Conservation (phyloP, 2,888 invertebrate species). For the Pseudococcus viburni region DNA sequence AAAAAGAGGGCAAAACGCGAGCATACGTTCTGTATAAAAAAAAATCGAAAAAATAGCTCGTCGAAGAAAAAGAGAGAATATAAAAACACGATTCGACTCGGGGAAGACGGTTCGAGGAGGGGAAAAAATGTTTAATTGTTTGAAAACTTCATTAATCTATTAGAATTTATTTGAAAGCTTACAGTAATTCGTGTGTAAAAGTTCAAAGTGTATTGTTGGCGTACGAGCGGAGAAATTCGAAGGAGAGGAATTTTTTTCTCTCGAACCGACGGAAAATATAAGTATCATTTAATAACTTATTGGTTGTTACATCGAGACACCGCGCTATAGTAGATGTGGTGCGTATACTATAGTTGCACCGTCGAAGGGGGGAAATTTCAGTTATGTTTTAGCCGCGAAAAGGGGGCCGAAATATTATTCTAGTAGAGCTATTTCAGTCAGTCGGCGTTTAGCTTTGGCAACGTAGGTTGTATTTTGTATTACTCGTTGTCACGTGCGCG, state of each 20-base stretch:
- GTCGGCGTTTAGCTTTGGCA: slow-evolving; percentile 49
- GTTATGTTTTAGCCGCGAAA: slow-evolving; percentile 32
- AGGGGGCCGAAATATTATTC: slow-evolving; percentile 36
- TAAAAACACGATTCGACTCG: background rate
- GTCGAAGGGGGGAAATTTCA: background rate
- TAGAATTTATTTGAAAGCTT: slow-evolving; percentile 54
- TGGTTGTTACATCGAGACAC: slow-evolving; percentile 41
- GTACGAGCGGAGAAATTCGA: background rate
- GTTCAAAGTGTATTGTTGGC: slow-evolving; percentile 28
- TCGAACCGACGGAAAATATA: slow-evolving; percentile 20
- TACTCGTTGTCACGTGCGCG: slow-evolving; percentile 20
- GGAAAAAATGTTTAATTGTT: slow-evolving; percentile 53
- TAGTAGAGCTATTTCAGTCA: slow-evolving; percentile 34
- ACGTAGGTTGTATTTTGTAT: slow-evolving; percentile 34
- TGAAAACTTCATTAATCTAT: slow-evolving; percentile 55
- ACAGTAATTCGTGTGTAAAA: slow-evolving; percentile 10
- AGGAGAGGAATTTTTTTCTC: background rate
- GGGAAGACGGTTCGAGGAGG: too few relatives aligned
- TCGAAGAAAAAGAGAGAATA: slow-evolving; percentile 20
- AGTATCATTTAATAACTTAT: slow-evolving; percentile 57
- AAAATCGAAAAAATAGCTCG: background rate
- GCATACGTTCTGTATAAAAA: background rate
- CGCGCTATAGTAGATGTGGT: background rate
- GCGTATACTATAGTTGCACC: background rate
- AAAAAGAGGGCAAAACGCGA: background rate